Percentiles rank a stretch among this genome's conserved stretches.
These are phyloP conservation scores for Platyura marginata DNA, from an alignment of 1,140 invertebrate species.

Conservation along the genomic window DNA sequence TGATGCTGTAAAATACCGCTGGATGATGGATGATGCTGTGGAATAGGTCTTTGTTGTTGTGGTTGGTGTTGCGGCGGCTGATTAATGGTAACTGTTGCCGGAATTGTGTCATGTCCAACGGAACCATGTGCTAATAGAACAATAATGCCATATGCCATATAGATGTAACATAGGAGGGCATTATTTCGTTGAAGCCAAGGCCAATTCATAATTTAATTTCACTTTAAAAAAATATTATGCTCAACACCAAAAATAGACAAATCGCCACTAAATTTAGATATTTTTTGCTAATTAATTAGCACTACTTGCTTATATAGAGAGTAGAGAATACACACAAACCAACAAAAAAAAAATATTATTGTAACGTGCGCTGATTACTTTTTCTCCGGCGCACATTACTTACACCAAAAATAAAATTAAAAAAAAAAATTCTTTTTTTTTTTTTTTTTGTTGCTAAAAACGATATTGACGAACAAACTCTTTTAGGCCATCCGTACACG, in stretches of 20 bases:
- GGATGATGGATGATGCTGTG: no score
- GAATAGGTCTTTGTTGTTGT: no score
- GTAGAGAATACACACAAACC: neutral
- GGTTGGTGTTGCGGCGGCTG: neutral
- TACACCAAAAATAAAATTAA: neutral
- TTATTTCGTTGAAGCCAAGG: neutral
- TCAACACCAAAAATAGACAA: neutral
- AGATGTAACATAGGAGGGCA: neutral
- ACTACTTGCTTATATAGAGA: neutral
- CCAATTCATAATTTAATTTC: neutral
- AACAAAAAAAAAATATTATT: neutral
- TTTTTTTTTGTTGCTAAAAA: neutral
- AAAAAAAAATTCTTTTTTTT: neutral
- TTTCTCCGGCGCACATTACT: neutral
- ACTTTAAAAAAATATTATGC: neutral
- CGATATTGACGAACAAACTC: neutral
- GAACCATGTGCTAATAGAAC: neutral
- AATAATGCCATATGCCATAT: neutral
- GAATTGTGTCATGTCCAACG: neutral
- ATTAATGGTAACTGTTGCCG: no score
- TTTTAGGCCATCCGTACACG: neutral
- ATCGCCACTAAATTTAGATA: neutral
- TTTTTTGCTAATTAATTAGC: neutral
- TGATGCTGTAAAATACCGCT: no score
- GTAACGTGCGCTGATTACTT: neutral